Evolutionary conservation across 2,888 invertebrate species (phyloP), one percentile per base, ranked within the genome.

Genomic region (Corythucha ciliata): DNA sequence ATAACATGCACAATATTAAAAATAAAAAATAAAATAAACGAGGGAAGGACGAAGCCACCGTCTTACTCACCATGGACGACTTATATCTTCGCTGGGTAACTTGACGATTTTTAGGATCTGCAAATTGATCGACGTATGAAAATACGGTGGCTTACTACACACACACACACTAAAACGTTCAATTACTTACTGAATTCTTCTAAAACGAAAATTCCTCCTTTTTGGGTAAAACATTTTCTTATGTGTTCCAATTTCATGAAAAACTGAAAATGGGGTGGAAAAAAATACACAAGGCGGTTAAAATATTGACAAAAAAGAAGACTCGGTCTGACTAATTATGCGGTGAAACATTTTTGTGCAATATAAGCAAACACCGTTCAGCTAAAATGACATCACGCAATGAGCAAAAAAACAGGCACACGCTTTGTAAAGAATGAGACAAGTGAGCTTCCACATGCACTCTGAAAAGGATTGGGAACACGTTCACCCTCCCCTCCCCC

Each of bases 221-320:
- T 96, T 73, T 92, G 93, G 56, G 97, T 96, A 76, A 96, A 97
- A 77, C 98, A 98, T 76, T 97, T 98, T 73, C 94, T 83, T 73
- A 98, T 98, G 74, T 96, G 94, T 74, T 91, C 89, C 75, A 98
- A 81, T 70, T 94, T 86, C 71, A 98, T 93, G 79, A 98, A 98
- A 77, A 96, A 97, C 96, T 97, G 85, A 65, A 90, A 88, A 66
- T 60, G 68, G 52, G 55, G 21, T 20, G n/a, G 26, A 29, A 46
- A 44, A 33, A 29, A 24, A 21, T 27, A 41, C 22, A 45, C 20
- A 36, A 36, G 7, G 32, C 25, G 24, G 22, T 27, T 25, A 25
- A 18, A 18, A 7, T 25, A 4, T 51, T 20, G n/a, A 26, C 20
- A 37, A 33, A 34, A 16, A 29, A 46, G n/a, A 22, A 21, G 20